phyloP scores from a whole-genome alignment of 1,140 invertebrate species.

The Medauroidea extradentata region DNA sequence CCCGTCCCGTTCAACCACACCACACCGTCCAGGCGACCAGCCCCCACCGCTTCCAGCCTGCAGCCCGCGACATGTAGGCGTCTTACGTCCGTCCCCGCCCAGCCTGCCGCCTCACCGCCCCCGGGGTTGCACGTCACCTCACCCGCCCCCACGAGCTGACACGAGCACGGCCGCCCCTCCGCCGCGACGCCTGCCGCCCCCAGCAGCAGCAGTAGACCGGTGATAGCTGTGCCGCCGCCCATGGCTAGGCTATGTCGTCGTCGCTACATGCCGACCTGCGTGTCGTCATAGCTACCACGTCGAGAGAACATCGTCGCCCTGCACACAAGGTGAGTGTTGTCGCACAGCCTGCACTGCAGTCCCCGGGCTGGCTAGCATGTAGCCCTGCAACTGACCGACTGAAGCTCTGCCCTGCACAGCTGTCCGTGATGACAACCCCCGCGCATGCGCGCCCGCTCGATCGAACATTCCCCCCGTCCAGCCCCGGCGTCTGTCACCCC shows the following conservation, averaged over 20 bases:
- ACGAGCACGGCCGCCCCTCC: slow-evolving; percentile 21
- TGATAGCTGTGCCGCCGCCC: slow-evolving; percentile 1
- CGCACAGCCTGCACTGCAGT: slow-evolving; percentile 27
- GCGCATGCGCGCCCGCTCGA: slow-evolving; percentile 4
- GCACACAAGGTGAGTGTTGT: no score
- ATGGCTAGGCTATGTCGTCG: slow-evolving; percentile 38
- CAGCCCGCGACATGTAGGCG: no score
- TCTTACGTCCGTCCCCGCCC: no score
- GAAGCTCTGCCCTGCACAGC: slow-evolving; percentile 34
- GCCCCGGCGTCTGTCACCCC: slow-evolving; percentile 23
- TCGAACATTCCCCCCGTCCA: slow-evolving; percentile 13
- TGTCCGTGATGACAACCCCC: slow-evolving; percentile 17
- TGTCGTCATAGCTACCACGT: no score
- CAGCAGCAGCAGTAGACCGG: slow-evolving; percentile 23
- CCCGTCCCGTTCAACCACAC: no score
- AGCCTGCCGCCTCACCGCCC: no score
- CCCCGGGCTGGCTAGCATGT: slow-evolving; percentile 38
- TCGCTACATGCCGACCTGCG: no score
- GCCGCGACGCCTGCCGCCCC: slow-evolving; percentile 21
- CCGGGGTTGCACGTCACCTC: no score
- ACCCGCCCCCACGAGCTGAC: no score
- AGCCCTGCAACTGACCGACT: slow-evolving; percentile 38
- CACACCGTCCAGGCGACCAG: no score
- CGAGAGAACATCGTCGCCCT: no score
- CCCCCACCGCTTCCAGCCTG: no score